Evolutionary conservation across 2,113 vertebrate genomes (phyloP).

Genomic region (Albula goreensis): DNA sequence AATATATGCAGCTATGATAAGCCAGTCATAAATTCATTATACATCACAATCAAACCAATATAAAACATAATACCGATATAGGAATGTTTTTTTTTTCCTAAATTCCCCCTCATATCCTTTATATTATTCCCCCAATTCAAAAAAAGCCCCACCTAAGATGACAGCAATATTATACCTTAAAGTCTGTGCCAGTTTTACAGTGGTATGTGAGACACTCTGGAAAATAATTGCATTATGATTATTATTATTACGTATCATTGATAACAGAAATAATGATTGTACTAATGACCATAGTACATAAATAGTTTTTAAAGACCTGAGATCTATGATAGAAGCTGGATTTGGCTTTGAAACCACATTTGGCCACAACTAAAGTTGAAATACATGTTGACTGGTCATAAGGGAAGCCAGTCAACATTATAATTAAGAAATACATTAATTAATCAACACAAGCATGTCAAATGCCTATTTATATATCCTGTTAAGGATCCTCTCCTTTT

Average conservation of each 20-base stretch:
- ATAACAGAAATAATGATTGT: no score
- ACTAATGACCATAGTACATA: not conserved
- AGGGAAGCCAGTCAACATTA: not conserved
- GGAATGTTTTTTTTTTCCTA: no score
- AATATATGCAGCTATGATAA: no score
- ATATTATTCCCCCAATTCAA: no score
- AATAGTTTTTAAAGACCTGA: constrained; percentile 15
- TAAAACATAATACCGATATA: no score
- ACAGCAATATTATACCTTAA: not conserved
- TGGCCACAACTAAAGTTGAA: not conserved
- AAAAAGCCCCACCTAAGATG: no score
- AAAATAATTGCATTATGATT: not conserved
- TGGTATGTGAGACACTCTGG: not conserved
- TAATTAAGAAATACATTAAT: not conserved
- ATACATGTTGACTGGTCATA: not conserved
- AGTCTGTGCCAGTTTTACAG: not conserved
- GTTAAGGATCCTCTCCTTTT: no score
- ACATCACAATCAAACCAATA: no score
- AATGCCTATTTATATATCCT: constrained; percentile 2
- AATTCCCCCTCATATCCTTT: no score
- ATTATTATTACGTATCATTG: no score
- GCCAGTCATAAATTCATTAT: no score
- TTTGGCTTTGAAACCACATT: constrained; percentile 20
- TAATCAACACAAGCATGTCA: no score
- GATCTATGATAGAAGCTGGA: constrained; percentile 4